Percentiles rank a stretch among this genome's conserved stretches.
phyloP scores from a whole-genome alignment of 2,113 vertebrate genomes.

The Coptodon bakossiorum region DNA sequence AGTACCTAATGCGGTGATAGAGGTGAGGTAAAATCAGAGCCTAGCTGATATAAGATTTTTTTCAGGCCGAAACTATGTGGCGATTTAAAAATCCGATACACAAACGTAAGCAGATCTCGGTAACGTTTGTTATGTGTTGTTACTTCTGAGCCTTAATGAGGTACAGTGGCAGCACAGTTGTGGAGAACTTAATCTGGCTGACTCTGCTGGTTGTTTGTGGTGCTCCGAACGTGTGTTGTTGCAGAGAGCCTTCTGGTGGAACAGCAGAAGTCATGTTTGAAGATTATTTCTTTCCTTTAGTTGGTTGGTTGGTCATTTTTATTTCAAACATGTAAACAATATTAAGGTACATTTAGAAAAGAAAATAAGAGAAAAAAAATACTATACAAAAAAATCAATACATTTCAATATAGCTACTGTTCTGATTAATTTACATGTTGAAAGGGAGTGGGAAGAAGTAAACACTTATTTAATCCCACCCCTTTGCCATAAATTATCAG shows the following conservation, averaged over 20 bases:
- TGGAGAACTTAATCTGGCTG: background rate
- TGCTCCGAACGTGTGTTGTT: fast-evolving
- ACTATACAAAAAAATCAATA: too few relatives aligned
- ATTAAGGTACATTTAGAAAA: too few relatives aligned
- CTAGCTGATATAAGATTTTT: background rate
- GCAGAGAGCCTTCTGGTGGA: background rate
- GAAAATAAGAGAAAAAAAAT: too few relatives aligned
- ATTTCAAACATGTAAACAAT: too few relatives aligned
- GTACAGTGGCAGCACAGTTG: fast-evolving
- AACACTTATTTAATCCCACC: too few relatives aligned
- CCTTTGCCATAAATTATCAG: too few relatives aligned
- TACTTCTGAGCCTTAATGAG: background rate
- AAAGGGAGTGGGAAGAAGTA: too few relatives aligned
- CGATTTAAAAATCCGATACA: background rate
- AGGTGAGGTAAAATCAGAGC: background rate
- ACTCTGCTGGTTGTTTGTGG: background rate
- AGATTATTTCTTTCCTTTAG: background rate
- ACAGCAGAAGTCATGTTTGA: background rate
- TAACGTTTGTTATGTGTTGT: background rate
- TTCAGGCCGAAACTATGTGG: background rate
- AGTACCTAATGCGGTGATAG: background rate
- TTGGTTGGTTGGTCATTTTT: too few relatives aligned
- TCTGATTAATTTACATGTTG: too few relatives aligned
- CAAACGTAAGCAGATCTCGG: background rate
- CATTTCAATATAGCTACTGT: too few relatives aligned